A percentile compares a stretch with the other conserved stretches of the same genome.
These are phyloP conservation scores for Pelobates fuscus DNA, from an alignment of 2,113 vertebrate species.

Conservation along the genomic window DNA sequence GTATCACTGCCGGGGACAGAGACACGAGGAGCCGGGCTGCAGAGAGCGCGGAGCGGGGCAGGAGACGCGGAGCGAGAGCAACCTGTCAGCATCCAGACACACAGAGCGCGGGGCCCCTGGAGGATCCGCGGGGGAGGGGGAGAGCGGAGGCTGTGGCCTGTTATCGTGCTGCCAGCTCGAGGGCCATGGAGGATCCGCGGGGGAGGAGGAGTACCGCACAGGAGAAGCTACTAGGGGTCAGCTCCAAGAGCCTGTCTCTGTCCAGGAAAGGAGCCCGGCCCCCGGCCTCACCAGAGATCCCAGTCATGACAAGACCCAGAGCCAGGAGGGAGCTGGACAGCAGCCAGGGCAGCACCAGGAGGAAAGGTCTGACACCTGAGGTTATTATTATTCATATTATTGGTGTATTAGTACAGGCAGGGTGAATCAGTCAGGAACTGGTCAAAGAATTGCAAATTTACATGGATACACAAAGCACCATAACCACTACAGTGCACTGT, in stretches of 20 bases:
- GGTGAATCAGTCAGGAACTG: too few relatives aligned
- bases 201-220: neutral
- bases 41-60: neutral
- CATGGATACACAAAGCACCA: too few relatives aligned
- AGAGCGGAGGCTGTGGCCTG: too few relatives aligned
- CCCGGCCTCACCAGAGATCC: neutral
- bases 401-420: too few relatives aligned
- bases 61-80: too few relatives aligned
- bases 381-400: too few relatives aligned
- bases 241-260: neutral
- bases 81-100: too few relatives aligned
- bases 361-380: neutral
- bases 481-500: too few relatives aligned
- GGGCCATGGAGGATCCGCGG: neutral
- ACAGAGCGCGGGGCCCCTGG: too few relatives aligned
- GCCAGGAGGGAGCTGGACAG: fast-evolving
- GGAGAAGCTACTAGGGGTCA: too few relatives aligned
- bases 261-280: neutral
- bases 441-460: too few relatives aligned
- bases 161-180: neutral
- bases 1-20: neutral
- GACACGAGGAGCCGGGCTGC: neutral
- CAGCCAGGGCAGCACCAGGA: neutral
- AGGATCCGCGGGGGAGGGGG: fast-evolving
- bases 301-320: neutral